These are phyloP conservation scores for Rhinichthys klamathensis DNA, from an alignment of 2,113 vertebrate species.

Conservation along the genomic window DNA sequence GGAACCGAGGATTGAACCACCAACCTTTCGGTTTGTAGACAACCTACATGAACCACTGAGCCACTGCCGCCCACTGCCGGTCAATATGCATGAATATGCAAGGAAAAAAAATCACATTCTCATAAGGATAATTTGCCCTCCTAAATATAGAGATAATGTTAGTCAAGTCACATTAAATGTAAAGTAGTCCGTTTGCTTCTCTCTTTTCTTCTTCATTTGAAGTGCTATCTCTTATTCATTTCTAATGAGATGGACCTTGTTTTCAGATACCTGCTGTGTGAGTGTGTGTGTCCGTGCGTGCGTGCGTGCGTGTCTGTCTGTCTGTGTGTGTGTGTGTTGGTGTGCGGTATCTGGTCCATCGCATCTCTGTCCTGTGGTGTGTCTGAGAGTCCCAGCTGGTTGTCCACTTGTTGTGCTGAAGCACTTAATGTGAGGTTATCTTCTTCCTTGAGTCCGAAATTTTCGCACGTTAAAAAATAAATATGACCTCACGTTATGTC, in stretches of 20 bases:
- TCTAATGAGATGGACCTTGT: neutral
- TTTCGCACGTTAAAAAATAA: no score
- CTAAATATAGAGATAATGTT: no score
- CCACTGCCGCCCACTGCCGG: no score
- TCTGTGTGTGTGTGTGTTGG: neutral
- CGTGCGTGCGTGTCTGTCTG: neutral
- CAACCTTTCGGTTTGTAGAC: no score
- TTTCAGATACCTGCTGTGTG: neutral
- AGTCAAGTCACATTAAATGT: neutral
- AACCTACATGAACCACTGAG: no score
- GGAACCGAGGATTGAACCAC: no score
- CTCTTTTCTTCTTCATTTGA: neutral
- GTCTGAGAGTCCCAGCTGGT: neutral
- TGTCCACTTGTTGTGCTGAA: neutral
- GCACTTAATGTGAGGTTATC: neutral
- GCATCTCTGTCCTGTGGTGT: neutral
- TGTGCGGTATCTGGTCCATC: neutral
- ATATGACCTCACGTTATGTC: no score
- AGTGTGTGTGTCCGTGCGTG: neutral
- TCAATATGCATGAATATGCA: neutral
- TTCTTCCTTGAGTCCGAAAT: neutral
- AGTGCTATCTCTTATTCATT: neutral
- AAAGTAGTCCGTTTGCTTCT: neutral
- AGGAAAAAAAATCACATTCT: neutral
- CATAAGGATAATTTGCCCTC: neutral